phyloP scores from a whole-genome alignment of 1,140 invertebrate species.

The Drosophila murphyi region DNA sequence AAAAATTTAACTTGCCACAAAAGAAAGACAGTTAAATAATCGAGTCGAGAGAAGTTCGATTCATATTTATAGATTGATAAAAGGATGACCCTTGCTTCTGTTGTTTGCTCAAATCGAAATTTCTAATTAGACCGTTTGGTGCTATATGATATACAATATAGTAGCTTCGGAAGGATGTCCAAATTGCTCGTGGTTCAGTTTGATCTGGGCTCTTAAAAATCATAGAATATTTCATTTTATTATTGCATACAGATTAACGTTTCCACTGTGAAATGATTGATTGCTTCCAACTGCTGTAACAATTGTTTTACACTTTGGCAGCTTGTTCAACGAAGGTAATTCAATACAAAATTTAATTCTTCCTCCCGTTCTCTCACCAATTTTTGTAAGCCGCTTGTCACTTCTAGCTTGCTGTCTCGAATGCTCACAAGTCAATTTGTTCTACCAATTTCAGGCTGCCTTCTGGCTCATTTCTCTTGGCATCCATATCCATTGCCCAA shows the following conservation, averaged over 20 bases:
- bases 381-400: neutral
- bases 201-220: no score
- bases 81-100: neutral
- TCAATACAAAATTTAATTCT: neutral
- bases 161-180: no score
- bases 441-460: conserved; percentile 35
- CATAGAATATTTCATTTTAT: no score
- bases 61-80: conserved; percentile 11
- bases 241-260: neutral
- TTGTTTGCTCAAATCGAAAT: neutral
- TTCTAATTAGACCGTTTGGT: no score
- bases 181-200: no score
- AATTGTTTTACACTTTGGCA: conserved; percentile 25
- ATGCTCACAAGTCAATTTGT: conserved; percentile 25
- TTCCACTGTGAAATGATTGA: conserved; percentile 6
- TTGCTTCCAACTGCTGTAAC: conserved; percentile 7
- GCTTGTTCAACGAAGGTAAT: conserved; percentile 21
- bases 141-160: no score
- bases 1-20: conserved; percentile 12
- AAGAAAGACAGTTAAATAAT: conserved; percentile 8
- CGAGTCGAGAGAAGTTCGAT: conserved; percentile 7
- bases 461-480: conserved; percentile 1
- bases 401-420: neutral
- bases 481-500: neutral
- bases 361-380: neutral